A percentile compares a stretch with the other conserved stretches of the same genome.
Evolutionary conservation across 2,888 invertebrate genomes (phyloP).

Genomic region (Agrotis exclamationis): DNA sequence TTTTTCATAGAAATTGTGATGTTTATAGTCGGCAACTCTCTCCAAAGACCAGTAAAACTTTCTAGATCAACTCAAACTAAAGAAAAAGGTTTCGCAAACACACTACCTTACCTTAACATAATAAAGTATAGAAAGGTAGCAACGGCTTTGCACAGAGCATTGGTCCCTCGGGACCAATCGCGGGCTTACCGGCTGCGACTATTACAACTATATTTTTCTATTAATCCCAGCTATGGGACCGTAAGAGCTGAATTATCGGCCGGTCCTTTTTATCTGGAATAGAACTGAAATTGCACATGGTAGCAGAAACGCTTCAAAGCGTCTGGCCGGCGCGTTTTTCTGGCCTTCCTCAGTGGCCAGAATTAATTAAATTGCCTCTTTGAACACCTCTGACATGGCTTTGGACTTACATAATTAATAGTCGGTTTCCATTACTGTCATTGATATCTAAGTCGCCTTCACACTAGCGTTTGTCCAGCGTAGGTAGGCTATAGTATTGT

Average conservation of each 20-base stretch:
- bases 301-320: background rate
- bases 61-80: background rate
- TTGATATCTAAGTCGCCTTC: too few species aligned
- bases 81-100: conserved; percentile 18
- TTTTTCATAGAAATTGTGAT: too few species aligned
- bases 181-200: conserved; percentile 53
- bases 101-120: conserved; percentile 26
- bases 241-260: conserved; percentile 46
- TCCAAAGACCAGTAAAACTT: background rate
- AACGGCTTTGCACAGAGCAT: conserved; percentile 38
- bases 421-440: too few species aligned
- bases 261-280: conserved; percentile 43
- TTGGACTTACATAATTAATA: too few species aligned
- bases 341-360: too few species aligned
- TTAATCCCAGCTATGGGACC: conserved; percentile 64
- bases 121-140: conserved; percentile 43
- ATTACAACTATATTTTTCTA: conserved; percentile 70
- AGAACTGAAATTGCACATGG: conserved; percentile 10
- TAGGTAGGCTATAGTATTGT: too few species aligned
- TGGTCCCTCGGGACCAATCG: conserved; percentile 60
- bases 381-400: too few species aligned
- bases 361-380: too few species aligned
- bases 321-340: too few species aligned
- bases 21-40: background rate
- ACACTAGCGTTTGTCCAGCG: too few species aligned